A percentile compares a stretch with the other conserved stretches of the same genome.
Conservation (phyloP, 2,888 invertebrate genomes). For the Pristionchus mayeri region DNA sequence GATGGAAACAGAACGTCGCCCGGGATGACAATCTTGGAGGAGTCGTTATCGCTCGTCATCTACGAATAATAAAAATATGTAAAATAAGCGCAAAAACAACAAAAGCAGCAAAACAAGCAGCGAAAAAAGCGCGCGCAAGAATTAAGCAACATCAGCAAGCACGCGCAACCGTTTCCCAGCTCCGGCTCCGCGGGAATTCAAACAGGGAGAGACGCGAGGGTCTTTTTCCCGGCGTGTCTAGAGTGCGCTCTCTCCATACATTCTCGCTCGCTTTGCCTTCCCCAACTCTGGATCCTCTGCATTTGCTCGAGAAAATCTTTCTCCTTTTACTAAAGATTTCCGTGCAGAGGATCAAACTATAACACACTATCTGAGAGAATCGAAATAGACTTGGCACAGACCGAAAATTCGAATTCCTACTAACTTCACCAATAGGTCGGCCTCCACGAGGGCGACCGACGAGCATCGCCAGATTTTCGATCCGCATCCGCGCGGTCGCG, state of each 20-base stretch:
- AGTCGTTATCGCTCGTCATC: conserved; percentile 6
- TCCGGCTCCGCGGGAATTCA: conserved; percentile 17
- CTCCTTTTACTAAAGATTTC: conserved; percentile 67
- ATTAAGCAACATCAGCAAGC: not conserved
- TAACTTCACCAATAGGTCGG: too few relatives aligned
- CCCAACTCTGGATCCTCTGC: conserved; percentile 48
- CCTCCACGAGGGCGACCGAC: too few relatives aligned
- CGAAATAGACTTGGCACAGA: too few relatives aligned
- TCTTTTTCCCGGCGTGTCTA: not conserved
- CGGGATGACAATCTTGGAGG: conserved; percentile 57
- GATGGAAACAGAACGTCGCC: conserved; percentile 76
- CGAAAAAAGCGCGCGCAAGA: conserved; percentile 1
- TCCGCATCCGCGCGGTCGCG: too few relatives aligned
- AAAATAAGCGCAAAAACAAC: not conserved
- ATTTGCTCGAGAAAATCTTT: conserved; percentile 57
- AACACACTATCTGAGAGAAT: too few relatives aligned
- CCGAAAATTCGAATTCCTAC: too few relatives aligned
- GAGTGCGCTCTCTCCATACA: not conserved
- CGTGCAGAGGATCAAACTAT: conserved; percentile 57
- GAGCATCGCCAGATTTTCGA: too few relatives aligned
- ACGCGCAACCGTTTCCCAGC: not conserved
- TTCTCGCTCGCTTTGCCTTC: not conserved
- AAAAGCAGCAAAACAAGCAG: not conserved
- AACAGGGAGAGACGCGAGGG: not conserved
- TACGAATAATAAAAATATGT: not conserved